Percentiles rank a stretch among this genome's conserved stretches.
Evolutionary conservation across 2,888 invertebrate genomes (phyloP).

Genomic region (Yponomeuta plumbellus): DNA sequence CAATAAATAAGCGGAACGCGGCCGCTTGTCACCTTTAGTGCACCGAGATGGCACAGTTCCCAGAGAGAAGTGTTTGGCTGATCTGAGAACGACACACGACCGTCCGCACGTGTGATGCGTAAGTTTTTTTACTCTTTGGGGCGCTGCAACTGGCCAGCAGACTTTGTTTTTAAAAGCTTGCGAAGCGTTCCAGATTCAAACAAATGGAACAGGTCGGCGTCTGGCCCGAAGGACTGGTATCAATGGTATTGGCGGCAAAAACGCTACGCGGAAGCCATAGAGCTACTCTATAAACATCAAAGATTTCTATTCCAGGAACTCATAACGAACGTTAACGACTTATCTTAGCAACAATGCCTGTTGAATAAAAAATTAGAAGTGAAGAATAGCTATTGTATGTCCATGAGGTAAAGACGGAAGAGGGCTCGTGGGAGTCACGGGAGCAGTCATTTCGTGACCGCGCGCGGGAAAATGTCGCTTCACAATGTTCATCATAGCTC

Average conservation of each 20-base stretch:
- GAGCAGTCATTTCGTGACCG: constrained; percentile 28
- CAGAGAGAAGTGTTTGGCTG: constrained; percentile 49
- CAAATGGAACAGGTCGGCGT: constrained; percentile 44
- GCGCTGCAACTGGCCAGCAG: neutral
- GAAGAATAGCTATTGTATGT: constrained; percentile 63
- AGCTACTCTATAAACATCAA: constrained; percentile 44
- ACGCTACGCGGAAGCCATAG: constrained; percentile 58
- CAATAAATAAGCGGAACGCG: constrained; percentile 48
- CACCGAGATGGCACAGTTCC: constrained; percentile 59
- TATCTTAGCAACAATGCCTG: constrained; percentile 52
- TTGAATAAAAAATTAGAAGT: constrained; percentile 50
- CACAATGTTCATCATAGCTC: constrained; percentile 9
- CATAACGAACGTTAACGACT: constrained; percentile 51
- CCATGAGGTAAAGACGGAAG: constrained; percentile 58
- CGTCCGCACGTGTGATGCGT: constrained; percentile 8
- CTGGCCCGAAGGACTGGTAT: constrained; percentile 40
- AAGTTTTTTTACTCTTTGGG: neutral
- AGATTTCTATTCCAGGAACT: constrained; percentile 65
- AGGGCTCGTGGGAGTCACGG: constrained; percentile 58
- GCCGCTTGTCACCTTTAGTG: constrained; percentile 53
- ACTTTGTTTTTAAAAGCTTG: constrained; percentile 15
- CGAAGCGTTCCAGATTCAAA: constrained; percentile 39
- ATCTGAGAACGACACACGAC: constrained; percentile 20
- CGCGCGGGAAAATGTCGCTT: constrained; percentile 15
- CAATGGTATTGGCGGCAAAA: constrained; percentile 41